Conservation (phyloP, 2,888 invertebrate species). For the Andrena praecox region DNA sequence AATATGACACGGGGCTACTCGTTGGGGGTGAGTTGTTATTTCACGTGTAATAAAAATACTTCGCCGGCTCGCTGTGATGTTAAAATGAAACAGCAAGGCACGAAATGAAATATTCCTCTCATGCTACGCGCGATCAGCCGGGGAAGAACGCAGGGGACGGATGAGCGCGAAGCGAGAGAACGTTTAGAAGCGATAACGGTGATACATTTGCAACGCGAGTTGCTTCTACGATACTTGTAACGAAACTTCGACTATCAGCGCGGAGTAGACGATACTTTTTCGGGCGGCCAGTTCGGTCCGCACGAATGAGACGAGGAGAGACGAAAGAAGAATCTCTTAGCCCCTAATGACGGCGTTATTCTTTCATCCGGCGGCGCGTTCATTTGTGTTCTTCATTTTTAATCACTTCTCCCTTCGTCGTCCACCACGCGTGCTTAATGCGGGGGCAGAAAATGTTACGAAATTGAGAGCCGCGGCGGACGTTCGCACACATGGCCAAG, state of each 20-base stretch:
- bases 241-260: background rate
- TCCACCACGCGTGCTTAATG: background rate
- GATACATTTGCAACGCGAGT: background rate
- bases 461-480: slow-evolving; percentile 48
- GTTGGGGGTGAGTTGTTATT: background rate
- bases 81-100: background rate
- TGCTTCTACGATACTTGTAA: background rate
- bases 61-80: background rate
- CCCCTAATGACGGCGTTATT: slow-evolving; percentile 28
- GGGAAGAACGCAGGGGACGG: background rate
- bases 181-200: background rate
- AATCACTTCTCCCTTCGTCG: slow-evolving; percentile 30
- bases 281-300: background rate
- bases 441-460: slow-evolving; percentile 36
- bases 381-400: slow-evolving; percentile 34
- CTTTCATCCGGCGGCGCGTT: slow-evolving; percentile 29
- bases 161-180: background rate
- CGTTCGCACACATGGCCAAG: background rate
- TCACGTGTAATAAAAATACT: slow-evolving; percentile 5
- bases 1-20: background rate
- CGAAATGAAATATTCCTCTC: background rate
- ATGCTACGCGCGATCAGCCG: background rate
- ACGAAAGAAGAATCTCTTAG: slow-evolving; percentile 3
- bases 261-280: slow-evolving; percentile 5
- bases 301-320: background rate